Evolutionary conservation across 2,113 vertebrate genomes (phyloP), one percentile per base, ranked within the genome.

Genomic region (Oncorhynchus mykiss): DNA sequence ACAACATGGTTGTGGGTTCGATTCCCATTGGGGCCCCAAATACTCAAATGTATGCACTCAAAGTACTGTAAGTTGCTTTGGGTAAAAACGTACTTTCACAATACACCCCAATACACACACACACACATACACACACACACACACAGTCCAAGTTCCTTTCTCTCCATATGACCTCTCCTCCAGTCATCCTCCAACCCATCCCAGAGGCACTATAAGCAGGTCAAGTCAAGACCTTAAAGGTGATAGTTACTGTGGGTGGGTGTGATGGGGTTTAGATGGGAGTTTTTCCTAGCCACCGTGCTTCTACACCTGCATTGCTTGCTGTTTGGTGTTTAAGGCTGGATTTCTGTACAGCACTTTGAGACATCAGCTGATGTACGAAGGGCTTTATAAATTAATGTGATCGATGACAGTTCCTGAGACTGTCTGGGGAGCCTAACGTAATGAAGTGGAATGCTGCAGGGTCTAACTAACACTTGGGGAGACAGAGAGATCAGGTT

Each of bases 351-450:
- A 1, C 5, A 34, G 31, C 31, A 6, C 31, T 34, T 34, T 34
- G 5, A 6, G 5, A 34, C 1, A 34, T 34, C 31, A 6, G 31
- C 31, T 49, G 12, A 12, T 6, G 5, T 49, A 14, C 1, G 48
- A 49, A 9, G 48, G 12, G 9, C 9, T 49, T 6, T 34, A 12
- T 7, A 4, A 24, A 22, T 64, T 2, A 11, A 34, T 34, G 31
- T 34, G 31, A 34, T 34, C 5, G 7, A 12, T 65, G 24, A 65
- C 20, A 57, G 65, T 29, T 29, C 20, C 11, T 24, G 24, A 67
- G 65, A 18, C 62, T 22, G 34, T 79, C 34, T 79, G 72, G 74
- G 60, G 25, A 74, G 9, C 27, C 45, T 27, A 70, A 57, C 27
- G 16, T 66, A 68, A 57, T 49, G 27, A 12, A 45, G 39, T 45